A percentile compares a stretch with the other conserved stretches of the same genome.
phyloP scores from a whole-genome alignment of 2,113 vertebrate species.

The Albula goreensis region DNA sequence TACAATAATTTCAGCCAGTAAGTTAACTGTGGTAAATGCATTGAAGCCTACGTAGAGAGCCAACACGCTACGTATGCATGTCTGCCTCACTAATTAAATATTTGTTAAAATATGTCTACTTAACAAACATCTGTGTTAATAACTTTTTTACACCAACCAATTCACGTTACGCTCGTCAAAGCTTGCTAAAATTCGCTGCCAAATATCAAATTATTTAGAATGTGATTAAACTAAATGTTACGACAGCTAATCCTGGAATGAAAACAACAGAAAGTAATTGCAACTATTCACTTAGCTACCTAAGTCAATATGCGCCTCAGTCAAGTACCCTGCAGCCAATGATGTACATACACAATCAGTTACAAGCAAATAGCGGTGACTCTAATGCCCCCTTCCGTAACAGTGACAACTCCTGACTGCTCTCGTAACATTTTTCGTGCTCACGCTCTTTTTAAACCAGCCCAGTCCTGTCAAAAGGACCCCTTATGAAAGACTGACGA shows the following conservation, averaged over 20 bases:
- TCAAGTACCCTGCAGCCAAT: slow-evolving; percentile 42
- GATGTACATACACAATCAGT: slow-evolving; percentile 40
- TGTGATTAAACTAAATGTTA: slow-evolving; percentile 33
- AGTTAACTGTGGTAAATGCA: not conserved
- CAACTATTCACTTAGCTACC: not conserved
- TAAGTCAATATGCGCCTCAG: slow-evolving; percentile 22
- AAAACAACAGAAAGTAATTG: slow-evolving; percentile 1
- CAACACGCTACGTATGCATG: not conserved
- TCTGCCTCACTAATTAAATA: not conserved
- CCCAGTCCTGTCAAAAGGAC: slow-evolving; percentile 62
- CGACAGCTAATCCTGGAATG: not conserved
- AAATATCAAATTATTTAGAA: slow-evolving; percentile 9
- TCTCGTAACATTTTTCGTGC: slow-evolving; percentile 53
- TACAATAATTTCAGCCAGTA: not conserved
- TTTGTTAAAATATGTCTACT: not conserved
- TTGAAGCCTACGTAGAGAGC: not conserved
- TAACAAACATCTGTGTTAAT: not conserved
- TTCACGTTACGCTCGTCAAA: not conserved
- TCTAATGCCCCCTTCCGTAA: slow-evolving; percentile 44
- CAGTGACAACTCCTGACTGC: slow-evolving; percentile 50
- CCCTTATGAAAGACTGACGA: slow-evolving; percentile 57
- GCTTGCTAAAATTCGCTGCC: slow-evolving; percentile 16
- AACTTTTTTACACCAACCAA: not conserved
- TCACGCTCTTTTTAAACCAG: slow-evolving; percentile 69
- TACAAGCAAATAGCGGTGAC: slow-evolving; percentile 36